phyloP scores from a whole-genome alignment of 2,797 vertebrate species.

The Acanthurus lineatus region DNA sequence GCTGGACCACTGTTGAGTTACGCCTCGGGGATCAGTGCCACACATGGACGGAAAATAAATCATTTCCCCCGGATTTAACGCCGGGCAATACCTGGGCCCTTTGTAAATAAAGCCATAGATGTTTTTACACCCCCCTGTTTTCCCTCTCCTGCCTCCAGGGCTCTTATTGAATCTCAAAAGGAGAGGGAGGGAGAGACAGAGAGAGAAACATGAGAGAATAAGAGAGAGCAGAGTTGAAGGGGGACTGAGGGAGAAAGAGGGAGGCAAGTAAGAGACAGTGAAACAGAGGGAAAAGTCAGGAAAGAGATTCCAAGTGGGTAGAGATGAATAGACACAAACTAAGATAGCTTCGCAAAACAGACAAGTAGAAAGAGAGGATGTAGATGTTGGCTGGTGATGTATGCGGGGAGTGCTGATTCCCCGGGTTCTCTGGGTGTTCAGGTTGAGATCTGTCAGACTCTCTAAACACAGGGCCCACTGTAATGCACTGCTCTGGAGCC shows the following conservation, averaged over 20 bases:
- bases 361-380: conserved; percentile 69
- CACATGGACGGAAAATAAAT: conserved; percentile 85
- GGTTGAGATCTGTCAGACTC: conserved; percentile 84
- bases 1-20: conserved; percentile 83
- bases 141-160: conserved; percentile 82
- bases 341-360: conserved; percentile 71
- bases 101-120: conserved; percentile 87
- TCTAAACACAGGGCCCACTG: conserved; percentile 75
- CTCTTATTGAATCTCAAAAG: conserved; percentile 86
- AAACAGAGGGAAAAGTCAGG: conserved; percentile 60
- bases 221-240: conserved; percentile 80
- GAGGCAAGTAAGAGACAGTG: conserved; percentile 38
- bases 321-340: conserved; percentile 76
- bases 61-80: conserved; percentile 85
- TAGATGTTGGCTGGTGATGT: conserved; percentile 75
- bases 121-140: conserved; percentile 83
- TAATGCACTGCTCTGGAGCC: conserved; percentile 63
- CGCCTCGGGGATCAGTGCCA: conserved; percentile 85
- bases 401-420: conserved; percentile 70
- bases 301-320: conserved; percentile 69
- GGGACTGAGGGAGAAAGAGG: conserved; percentile 53
- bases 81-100: conserved; percentile 83
- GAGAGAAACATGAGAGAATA: conserved; percentile 82
- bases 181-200: conserved; percentile 70
- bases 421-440: conserved; percentile 74